Conservation (phyloP, 2,113 vertebrate species). For the Protobothrops mucrosquamatus region DNA sequence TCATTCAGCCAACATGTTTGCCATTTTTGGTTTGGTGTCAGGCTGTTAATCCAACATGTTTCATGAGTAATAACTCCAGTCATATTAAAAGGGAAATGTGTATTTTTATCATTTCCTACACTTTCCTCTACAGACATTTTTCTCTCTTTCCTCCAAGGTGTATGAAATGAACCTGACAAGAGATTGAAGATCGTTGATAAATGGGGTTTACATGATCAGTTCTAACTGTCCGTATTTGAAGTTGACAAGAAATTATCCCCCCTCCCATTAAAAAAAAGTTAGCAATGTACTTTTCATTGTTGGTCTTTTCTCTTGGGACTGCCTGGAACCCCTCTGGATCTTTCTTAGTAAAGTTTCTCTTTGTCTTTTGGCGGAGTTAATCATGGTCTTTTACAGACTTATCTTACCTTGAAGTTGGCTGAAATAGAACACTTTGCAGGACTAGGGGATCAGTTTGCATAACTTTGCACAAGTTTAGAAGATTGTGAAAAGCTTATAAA, state of each 20-base stretch:
- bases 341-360: neutral
- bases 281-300: neutral
- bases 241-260: neutral
- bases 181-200: neutral
- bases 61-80: constrained; percentile 6
- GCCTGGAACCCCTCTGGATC: neutral
- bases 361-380: neutral
- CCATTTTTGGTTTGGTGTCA: neutral
- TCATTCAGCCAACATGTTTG: constrained; percentile 3
- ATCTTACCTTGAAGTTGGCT: neutral
- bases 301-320: neutral
- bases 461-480: neutral
- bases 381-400: neutral
- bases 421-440: neutral
- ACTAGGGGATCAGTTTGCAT: neutral
- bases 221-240: neutral
- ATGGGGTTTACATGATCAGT: neutral
- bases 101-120: constrained; percentile 6
- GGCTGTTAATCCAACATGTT: constrained; percentile 14
- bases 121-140: neutral
- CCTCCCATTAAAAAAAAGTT: neutral
- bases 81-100: constrained; percentile 8
- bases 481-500: neutral
- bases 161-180: constrained; percentile 1
- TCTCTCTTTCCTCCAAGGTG: neutral